A percentile compares a stretch with the other conserved stretches of the same genome.
Evolutionary conservation across 2,797 vertebrate genomes (phyloP).

Genomic region (Pseudomugil tenellus): DNA sequence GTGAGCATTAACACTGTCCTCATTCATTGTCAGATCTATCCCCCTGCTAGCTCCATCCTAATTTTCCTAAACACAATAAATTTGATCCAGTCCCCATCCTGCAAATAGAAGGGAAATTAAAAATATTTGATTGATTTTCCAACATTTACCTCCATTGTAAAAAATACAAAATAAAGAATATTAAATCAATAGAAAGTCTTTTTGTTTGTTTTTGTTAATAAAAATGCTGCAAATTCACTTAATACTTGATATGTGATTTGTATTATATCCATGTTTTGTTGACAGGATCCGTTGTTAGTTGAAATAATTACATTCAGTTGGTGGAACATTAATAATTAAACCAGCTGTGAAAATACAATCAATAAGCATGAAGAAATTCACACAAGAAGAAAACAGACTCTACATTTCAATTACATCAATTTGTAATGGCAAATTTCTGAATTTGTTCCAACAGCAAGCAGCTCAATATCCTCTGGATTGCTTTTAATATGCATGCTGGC

Average conservation of each 20-base stretch:
- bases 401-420: neutral
- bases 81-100: no score
- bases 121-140: no score
- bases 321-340: neutral
- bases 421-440: neutral
- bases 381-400: neutral
- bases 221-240: neutral
- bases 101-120: no score
- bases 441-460: conserved; percentile 1
- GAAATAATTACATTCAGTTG: neutral
- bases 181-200: neutral
- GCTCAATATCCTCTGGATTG: neutral
- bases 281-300: neutral
- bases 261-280: neutral
- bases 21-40: no score
- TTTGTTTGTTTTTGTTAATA: no score
- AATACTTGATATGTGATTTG: neutral
- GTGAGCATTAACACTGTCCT: no score
- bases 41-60: no score
- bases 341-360: neutral
- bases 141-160: no score
- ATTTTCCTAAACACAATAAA: no score
- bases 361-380: neutral
- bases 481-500: neutral
- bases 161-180: neutral